These are phyloP conservation scores for Narcine bancroftii DNA, from an alignment of 2,113 vertebrate genomes.

Conservation along the genomic window DNA sequence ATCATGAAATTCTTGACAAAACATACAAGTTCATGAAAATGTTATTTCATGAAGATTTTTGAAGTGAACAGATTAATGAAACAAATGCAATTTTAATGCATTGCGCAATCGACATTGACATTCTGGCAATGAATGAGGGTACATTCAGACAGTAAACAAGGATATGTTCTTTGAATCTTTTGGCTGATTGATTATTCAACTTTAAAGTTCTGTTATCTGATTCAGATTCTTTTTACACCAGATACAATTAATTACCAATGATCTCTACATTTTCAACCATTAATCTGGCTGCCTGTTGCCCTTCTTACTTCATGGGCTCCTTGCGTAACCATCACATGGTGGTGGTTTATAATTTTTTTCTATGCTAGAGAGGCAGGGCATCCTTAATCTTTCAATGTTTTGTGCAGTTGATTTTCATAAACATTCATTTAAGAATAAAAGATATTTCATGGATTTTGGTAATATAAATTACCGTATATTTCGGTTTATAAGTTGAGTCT, in stretches of 20 bases:
- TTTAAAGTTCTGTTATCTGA: not conserved
- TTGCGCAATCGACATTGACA: not conserved
- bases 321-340: not conserved
- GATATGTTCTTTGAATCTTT: not conserved
- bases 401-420: not conserved
- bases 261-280: not conserved
- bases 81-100: not conserved
- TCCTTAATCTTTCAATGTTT: not conserved
- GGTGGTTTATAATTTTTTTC: not conserved
- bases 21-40: not conserved
- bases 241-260: not conserved
- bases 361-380: not conserved
- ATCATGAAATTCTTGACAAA: not conserved
- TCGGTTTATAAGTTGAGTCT: too few species aligned
- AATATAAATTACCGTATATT: too few species aligned
- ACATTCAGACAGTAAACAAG: not conserved
- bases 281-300: not conserved
- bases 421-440: too few species aligned
- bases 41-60: constrained; percentile 1
- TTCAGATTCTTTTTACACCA: not conserved
- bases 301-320: not conserved
- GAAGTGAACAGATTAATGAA: not conserved
- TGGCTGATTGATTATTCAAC: not conserved
- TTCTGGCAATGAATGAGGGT: not conserved
- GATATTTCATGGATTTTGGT: too few species aligned